Base-by-base conservation (phyloP, 2,113 vertebrate species). In the Trochalopteron elliotii region DNA sequence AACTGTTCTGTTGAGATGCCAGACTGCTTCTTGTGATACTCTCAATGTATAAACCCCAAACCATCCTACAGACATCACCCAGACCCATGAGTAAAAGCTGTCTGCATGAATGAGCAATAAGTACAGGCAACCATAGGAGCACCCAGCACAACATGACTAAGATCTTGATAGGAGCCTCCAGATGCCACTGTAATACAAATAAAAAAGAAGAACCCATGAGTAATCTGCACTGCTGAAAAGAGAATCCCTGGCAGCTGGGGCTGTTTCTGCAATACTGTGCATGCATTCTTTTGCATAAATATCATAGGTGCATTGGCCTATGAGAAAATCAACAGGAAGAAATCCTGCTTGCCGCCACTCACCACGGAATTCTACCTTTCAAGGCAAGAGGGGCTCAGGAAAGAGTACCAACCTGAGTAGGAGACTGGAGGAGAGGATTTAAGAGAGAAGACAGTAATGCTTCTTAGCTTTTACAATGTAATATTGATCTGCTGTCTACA, bases 141-240 rank as follows among this genome's bases (percentile, higher is more conserved):
- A 87, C 65, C 78, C 59, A 89, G 56, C 82, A 67, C 56, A 78
- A 27, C 33, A 12, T 80, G 88, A 94, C 79, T 93, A 93, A 86
- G 44, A 93, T 61, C 78, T 71, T 30, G 1, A 81, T 0, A 8
- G 90, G 68, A 95, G 68, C 28, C 90, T 95, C 93, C 52, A 27
- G 88, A 90, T 96, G 93, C 90, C 79, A 63, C 64, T 75, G 64
- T 69, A 74, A 92, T 68, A 70, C 42, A 87, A 95, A 95, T 75
- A 53, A 96, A 75, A 96, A 80, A 93, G 40, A 90, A 92, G 77
- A 92, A 89, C 44, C 49, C 76, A 22, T 90, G 94, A 94, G 76
- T 93, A 96, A 96, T 83, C 80, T 86, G 68, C 64, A 50, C n/a
- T 64, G 79, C n/a, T 57, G 80, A 75, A 83, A 89, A 89, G 68